Evolutionary conservation across 2,888 invertebrate species (phyloP), one percentile per base, ranked within the genome.

Genomic region (Pseudeuparius sepicola): DNA sequence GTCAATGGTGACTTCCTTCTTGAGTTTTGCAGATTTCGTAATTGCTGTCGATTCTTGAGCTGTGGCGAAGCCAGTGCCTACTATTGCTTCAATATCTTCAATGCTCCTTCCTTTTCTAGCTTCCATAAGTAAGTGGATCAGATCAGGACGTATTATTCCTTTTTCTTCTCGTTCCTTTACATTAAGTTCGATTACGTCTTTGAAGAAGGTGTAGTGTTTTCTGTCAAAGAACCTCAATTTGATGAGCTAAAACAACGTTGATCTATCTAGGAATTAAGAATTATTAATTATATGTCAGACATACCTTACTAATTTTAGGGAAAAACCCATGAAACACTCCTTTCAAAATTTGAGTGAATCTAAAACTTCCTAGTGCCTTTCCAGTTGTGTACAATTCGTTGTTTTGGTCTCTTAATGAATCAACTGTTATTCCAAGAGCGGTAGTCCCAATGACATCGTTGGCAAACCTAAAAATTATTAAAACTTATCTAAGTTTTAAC

Each of bases 91-190:
- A 23, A 40, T 34, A 14, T 50, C 50, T 14, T 49, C 36, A 13
- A 42, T 47, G 4, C 50, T 34, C 9, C 40, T 30, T 12, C 64
- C 65, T 52, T 64, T 64, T 28, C 46, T 41, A 4, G 50, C 57
- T 35, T 70, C 66, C 60, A 71, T 61, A 10, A 73, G 42, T 2
- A 72, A 45, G 34, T 72, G 67, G 7, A 73, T 65, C 69, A 73
- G 70, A 43, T 73, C 72, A 0, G 68, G 67, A 35, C 73, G 51
- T 2, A 65, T 55, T 3, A 70, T 59, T 0, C 62, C 60, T 20
- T 66, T 52, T 14, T 61, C 56, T 20, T 64, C 61, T 5, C 53
- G 45, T n/a, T n/a, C n/a, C n/a, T n/a, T n/a, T n/a, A n/a, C n/a
- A n/a, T n/a, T n/a, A n/a, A n/a, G n/a, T n/a, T n/a, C n/a, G n/a